phyloP scores from a whole-genome alignment of 2,797 vertebrate genomes.

The Artibeus jamaicensis region DNA sequence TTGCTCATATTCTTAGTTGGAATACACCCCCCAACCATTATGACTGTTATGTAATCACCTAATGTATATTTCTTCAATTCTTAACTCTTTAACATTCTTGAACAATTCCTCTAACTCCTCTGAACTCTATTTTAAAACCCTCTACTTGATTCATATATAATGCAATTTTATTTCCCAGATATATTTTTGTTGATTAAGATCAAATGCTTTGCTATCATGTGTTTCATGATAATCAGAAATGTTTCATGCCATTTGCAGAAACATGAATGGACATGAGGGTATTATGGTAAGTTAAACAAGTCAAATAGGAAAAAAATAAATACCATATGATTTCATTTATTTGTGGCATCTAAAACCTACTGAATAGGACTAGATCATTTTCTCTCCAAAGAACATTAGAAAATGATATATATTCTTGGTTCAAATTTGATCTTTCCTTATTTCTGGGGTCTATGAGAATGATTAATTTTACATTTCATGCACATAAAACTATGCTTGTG shows the following conservation, averaged over 20 bases:
- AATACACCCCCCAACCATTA: neutral
- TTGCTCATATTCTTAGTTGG: neutral
- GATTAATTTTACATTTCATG: conserved; percentile 19
- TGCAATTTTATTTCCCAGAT: neutral
- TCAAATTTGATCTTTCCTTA: conserved; percentile 51
- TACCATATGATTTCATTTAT: neutral
- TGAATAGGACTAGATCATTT: conserved; percentile 12
- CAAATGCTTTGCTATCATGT: neutral
- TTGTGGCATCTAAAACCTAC: neutral
- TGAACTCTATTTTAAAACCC: neutral
- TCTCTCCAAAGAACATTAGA: neutral
- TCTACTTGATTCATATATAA: neutral
- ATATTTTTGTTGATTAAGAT: neutral
- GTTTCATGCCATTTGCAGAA: neutral
- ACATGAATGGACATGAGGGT: neutral
- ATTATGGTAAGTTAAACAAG: neutral
- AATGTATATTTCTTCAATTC: neutral
- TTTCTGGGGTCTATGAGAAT: neutral
- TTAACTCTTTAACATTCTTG: neutral
- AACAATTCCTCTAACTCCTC: neutral
- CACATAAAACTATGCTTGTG: neutral
- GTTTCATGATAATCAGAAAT: neutral
- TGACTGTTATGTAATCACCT: neutral
- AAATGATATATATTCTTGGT: neutral
- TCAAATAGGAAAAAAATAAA: neutral